phyloP scores from a whole-genome alignment of 2,797 vertebrate species.

The Parauchenoglanis ngamensis region DNA sequence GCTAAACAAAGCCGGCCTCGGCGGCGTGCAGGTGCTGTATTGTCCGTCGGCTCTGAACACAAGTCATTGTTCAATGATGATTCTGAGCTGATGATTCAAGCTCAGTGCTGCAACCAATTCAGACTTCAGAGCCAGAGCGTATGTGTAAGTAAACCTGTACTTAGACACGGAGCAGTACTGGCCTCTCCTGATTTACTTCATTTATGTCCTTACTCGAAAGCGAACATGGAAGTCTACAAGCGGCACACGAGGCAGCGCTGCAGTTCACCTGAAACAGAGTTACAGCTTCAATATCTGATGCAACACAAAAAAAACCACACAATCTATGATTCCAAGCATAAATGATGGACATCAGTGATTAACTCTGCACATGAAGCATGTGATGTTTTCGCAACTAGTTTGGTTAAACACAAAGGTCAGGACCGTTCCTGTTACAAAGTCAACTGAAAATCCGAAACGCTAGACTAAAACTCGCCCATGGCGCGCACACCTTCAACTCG shows the following conservation, averaged over 20 bases:
- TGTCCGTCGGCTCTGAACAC: background rate
- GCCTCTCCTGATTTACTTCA: background rate
- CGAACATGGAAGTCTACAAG: background rate
- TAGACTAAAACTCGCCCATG: background rate
- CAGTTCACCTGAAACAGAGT: background rate
- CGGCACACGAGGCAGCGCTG: background rate
- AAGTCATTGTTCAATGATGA: background rate
- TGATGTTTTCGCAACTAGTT: background rate
- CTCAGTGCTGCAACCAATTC: background rate
- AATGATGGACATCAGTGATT: background rate
- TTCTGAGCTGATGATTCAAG: background rate
- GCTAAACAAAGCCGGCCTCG: slow-evolving; percentile 7
- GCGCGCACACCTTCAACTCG: background rate
- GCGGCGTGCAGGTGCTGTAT: slow-evolving; percentile 1
- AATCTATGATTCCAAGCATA: background rate
- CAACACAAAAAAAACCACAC: background rate
- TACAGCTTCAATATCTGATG: background rate
- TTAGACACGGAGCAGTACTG: background rate
- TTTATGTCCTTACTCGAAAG: background rate
- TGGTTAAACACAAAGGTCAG: background rate
- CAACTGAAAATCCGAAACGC: background rate
- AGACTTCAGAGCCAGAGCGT: background rate
- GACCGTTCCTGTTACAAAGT: background rate
- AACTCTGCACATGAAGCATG: background rate
- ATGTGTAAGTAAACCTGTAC: background rate